Evolutionary conservation across 2,113 vertebrate species (phyloP), one percentile per base, ranked within the genome.

Genomic region (Opisthocomus hoazin): DNA sequence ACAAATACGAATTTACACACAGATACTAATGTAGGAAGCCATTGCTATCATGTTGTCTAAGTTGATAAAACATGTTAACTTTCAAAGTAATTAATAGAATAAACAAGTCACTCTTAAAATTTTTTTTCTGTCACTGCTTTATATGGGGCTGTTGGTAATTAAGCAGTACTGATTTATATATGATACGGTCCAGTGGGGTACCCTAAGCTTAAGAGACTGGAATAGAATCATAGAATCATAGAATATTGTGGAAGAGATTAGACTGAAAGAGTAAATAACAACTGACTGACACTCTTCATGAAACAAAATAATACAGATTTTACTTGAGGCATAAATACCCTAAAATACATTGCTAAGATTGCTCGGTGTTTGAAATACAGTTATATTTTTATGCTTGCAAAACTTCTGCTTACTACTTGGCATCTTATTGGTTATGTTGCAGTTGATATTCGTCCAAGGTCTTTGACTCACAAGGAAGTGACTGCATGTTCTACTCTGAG

Each of bases 401-500:
- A 87, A 61, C 69, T 86, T 84, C 22, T 92, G 61, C 84, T 92
- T 96, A 41, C 81, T 50, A 20, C 51, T 94, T 92, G 89, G 61
- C 90, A 65, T 96, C 41, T 37, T 61, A 23, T 0, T 94, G 91
- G 76, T 95, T 51, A 8, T 92, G 69, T 76, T 94, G 90, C 86
- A 70, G 94, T 93, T 96, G 94, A 91, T 95, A 60, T 1, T 93
- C 43, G 71, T 95, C 95, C 95, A 89, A 94, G 77, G 89, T 60
- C 87, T 96, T 96, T 96, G 96, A 95, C 94, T 97, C 95, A 93
- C 84, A 70, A 79, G 95, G 95, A 96, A 94, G 94, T 96, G 95
- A 87, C 93, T 96, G 84, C 73, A 2, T 82, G 48, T 76, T 96
- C 76, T 86, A 81, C 91, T 58, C 51, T 30, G 80, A 93, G 65